phyloP scores from a whole-genome alignment of 2,888 invertebrate species.

The Harpagoxenus sublaevis region DNA sequence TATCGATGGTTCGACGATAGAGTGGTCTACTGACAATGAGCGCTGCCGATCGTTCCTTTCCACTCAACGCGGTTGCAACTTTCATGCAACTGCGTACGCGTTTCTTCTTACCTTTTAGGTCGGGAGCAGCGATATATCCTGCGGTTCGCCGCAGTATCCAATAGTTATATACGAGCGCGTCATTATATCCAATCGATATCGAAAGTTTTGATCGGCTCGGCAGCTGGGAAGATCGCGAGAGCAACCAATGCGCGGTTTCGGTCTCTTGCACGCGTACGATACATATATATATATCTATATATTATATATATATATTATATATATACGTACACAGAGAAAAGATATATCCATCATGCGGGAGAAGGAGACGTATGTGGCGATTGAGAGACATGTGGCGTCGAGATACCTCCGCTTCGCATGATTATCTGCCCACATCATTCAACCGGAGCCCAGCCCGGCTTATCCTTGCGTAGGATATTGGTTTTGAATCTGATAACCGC shows the following conservation, averaged over 20 bases:
- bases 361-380: constrained; percentile 59
- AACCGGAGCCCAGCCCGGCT: constrained; percentile 50
- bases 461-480: constrained; percentile 77
- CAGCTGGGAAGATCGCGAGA: constrained; percentile 70
- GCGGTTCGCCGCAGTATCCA: constrained; percentile 84
- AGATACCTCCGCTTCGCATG: constrained; percentile 67
- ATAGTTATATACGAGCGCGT: constrained; percentile 80
- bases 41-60: constrained; percentile 40
- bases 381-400: constrained; percentile 65
- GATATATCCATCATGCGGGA: constrained; percentile 33
- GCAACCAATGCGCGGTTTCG: constrained; percentile 46
- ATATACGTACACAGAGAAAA: constrained; percentile 11
- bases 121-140: constrained; percentile 61
- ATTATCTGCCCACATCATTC: constrained; percentile 75
- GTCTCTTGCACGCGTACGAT: constrained; percentile 18
- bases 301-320: neutral
- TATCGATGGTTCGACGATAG: constrained; percentile 30
- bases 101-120: constrained; percentile 73
- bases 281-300: neutral
- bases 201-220: constrained; percentile 78
- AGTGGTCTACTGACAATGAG: constrained; percentile 15
- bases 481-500: constrained; percentile 78
- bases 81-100: constrained; percentile 67
- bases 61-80: constrained; percentile 69
- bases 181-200: constrained; percentile 83